phyloP scores from a whole-genome alignment of 2,888 invertebrate genomes.

The Bibio marci region DNA sequence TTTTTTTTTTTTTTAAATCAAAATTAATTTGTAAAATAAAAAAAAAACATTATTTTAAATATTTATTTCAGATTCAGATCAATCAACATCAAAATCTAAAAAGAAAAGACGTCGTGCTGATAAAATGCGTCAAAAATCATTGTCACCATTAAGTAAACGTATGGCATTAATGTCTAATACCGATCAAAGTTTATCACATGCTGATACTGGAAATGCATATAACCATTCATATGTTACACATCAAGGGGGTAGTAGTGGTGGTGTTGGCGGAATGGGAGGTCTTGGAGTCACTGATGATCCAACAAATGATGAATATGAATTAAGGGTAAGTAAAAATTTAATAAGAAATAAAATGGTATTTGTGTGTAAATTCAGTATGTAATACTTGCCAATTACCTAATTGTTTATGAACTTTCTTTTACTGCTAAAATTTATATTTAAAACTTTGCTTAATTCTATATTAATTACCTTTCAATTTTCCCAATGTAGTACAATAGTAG shows the following conservation, averaged over 20 bases:
- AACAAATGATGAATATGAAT: slow-evolving; percentile 44
- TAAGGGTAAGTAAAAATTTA: slow-evolving; percentile 29
- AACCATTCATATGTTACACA: too few species aligned
- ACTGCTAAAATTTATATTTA: too few species aligned
- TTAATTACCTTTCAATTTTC: too few species aligned
- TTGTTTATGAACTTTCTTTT: too few species aligned
- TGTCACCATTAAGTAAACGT: slow-evolving; percentile 67
- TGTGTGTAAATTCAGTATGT: too few species aligned
- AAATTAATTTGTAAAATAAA: too few species aligned
- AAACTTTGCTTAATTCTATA: too few species aligned
- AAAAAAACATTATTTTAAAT: neutral
- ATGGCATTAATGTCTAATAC: slow-evolving; percentile 56
- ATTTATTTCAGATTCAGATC: slow-evolving; percentile 25
- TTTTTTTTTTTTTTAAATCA: too few species aligned
- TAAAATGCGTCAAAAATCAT: slow-evolving; percentile 47
- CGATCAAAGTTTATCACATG: slow-evolving; percentile 22
- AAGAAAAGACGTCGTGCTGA: slow-evolving; percentile 42
- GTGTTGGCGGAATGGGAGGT: too few species aligned
- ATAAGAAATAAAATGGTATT: neutral
- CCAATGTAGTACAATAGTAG: too few species aligned
- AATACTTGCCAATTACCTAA: neutral
- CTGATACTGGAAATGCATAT: slow-evolving; percentile 16
- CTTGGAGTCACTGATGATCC: slow-evolving; percentile 18
- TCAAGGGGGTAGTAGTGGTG: too few species aligned
- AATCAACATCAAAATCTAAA: slow-evolving; percentile 27